Conservation (phyloP, 2,113 vertebrate genomes). For the Vireo altiloquus region DNA sequence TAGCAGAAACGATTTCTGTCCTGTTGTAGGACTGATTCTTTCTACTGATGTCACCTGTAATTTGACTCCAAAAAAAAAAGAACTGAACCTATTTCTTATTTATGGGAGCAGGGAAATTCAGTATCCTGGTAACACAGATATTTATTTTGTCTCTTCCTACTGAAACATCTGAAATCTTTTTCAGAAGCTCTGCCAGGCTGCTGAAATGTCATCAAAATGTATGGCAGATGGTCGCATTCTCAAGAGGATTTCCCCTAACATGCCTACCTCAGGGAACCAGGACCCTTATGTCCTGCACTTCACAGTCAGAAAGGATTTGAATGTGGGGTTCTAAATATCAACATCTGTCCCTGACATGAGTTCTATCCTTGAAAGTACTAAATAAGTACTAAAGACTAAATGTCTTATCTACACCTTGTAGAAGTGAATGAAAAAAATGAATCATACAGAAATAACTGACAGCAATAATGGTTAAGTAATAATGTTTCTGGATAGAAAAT, state of each 20-base stretch:
- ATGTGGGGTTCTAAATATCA: slow-evolving; percentile 16
- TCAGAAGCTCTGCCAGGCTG: not conserved
- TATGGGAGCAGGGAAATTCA: not conserved
- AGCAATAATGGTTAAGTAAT: not conserved
- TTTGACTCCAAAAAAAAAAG: not conserved
- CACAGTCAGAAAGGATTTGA: not conserved
- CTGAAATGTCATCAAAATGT: slow-evolving; percentile 7
- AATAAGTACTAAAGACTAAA: not conserved
- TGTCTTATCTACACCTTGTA: not conserved
- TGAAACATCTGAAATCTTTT: not conserved
- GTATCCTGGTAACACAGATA: not conserved
- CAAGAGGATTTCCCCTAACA: not conserved
- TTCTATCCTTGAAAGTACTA: not conserved
- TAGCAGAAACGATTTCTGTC: not conserved
- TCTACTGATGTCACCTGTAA: not conserved
- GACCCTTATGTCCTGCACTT: not conserved
- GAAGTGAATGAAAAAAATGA: not conserved
- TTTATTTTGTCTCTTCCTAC: not conserved
- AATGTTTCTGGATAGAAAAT: not conserved
- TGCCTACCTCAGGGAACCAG: not conserved
- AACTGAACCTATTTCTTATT: not conserved
- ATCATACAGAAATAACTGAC: not conserved
- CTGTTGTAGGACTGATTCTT: not conserved
- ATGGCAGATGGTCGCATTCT: slow-evolving; percentile 12
- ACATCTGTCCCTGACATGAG: not conserved